A percentile compares a stretch with the other conserved stretches of the same genome.
These are phyloP conservation scores for Ancistrus triradiatus DNA, from an alignment of 2,113 vertebrate species.

Conservation along the genomic window DNA sequence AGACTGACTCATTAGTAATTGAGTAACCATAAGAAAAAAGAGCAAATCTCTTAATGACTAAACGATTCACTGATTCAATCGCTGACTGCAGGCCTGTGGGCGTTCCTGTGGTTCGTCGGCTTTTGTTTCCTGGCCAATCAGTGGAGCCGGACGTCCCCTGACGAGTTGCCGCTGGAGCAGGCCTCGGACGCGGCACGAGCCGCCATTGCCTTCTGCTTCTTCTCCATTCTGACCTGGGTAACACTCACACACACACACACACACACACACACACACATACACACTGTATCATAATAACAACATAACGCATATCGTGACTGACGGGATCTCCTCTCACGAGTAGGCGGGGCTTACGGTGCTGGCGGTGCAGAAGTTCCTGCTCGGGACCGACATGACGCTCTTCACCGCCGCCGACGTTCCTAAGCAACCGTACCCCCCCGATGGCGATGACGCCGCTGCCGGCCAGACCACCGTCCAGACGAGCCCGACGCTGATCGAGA, in stretches of 20 bases:
- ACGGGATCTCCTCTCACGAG: not conserved
- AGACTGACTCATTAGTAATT: too few relatives aligned
- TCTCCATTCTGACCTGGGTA: constrained; percentile 92
- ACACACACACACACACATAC: constrained; percentile 10
- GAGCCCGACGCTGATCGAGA: constrained; percentile 89
- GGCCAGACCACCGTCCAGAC: constrained; percentile 76
- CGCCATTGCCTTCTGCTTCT: constrained; percentile 77
- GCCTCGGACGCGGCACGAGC: constrained; percentile 85
- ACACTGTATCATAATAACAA: constrained; percentile 32
- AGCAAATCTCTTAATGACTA: too few relatives aligned
- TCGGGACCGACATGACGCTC: constrained; percentile 88
- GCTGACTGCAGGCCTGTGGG: constrained; percentile 45
- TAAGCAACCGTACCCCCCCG: constrained; percentile 77
- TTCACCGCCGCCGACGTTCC: constrained; percentile 74
- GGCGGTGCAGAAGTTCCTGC: constrained; percentile 83
- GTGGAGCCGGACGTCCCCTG: constrained; percentile 66
- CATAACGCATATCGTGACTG: constrained; percentile 29
- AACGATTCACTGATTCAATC: too few relatives aligned
- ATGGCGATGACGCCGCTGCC: constrained; percentile 76
- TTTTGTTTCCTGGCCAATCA: constrained; percentile 75
- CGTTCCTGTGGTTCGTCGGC: constrained; percentile 72
- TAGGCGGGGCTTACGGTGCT: constrained; percentile 83
- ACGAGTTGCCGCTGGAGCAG: constrained; percentile 68
- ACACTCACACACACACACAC: not conserved
- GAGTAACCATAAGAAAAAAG: too few relatives aligned